A percentile compares a stretch with the other conserved stretches of the same genome.
phyloP scores from a whole-genome alignment of 2,888 invertebrate genomes.

The Plebejus argus region DNA sequence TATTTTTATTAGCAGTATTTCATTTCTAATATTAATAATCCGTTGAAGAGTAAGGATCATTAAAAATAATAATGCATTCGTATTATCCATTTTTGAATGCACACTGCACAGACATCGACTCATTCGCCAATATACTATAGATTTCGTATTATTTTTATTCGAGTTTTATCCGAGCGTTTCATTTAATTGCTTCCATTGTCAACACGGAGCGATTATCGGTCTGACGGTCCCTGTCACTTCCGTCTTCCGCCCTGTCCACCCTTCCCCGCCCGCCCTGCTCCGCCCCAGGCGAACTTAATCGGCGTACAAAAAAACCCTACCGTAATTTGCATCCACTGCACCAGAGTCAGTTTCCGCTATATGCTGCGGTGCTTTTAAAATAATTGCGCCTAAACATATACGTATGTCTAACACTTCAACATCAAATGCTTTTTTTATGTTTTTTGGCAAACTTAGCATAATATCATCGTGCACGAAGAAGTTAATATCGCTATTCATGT shows the following conservation, averaged over 20 bases:
- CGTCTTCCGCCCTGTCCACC: conserved; percentile 43
- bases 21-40: not conserved
- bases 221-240: conserved; percentile 45
- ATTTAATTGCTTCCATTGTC: conserved; percentile 47
- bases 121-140: not conserved
- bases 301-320: conserved; percentile 47
- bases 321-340: conserved; percentile 50
- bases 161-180: conserved; percentile 31
- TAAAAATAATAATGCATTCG: not conserved
- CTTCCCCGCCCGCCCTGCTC: conserved; percentile 32
- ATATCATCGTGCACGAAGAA: not conserved
- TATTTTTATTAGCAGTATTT: not conserved
- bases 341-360: conserved; percentile 45
- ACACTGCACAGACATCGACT: not conserved
- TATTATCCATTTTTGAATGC: not conserved
- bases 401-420: conserved; percentile 5
- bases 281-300: conserved; percentile 45
- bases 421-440: conserved; percentile 12
- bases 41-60: not conserved
- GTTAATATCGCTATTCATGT: not conserved
- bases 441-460: not conserved
- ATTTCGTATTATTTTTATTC: conserved; percentile 8
- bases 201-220: conserved; percentile 49
- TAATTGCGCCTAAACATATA: conserved; percentile 31
- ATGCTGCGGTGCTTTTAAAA: conserved; percentile 36